Evolutionary conservation across 1,140 invertebrate genomes (phyloP).

Genomic region (Caerostris extrusa): DNA sequence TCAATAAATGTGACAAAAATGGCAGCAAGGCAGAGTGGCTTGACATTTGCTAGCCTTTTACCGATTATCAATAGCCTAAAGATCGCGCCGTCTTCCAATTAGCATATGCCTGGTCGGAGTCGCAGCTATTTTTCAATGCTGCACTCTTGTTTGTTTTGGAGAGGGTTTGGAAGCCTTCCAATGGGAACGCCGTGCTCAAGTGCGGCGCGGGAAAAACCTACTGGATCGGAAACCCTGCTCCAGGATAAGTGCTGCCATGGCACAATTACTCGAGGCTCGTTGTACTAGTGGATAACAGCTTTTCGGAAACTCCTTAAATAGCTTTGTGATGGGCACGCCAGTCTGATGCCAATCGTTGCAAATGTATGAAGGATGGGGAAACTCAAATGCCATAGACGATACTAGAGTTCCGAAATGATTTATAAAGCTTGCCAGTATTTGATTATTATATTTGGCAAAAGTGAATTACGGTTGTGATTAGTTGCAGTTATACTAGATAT

Average conservation of each 20-base stretch:
- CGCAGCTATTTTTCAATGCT: slow-evolving; percentile 19
- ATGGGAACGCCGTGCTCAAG: background rate
- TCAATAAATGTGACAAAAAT: background rate
- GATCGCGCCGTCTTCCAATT: slow-evolving; percentile 6
- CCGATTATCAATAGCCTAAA: slow-evolving; percentile 41
- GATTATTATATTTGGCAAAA: no score
- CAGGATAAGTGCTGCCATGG: background rate
- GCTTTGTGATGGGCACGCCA: no score
- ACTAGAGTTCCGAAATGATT: no score
- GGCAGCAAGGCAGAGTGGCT: background rate
- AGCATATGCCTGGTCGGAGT: slow-evolving; percentile 24
- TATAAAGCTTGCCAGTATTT: no score
- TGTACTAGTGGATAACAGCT: no score
- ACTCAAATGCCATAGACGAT: no score
- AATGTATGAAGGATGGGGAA: no score
- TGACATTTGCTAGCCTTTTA: background rate
- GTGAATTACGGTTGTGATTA: no score
- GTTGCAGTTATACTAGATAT: no score
- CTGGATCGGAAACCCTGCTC: background rate
- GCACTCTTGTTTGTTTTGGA: slow-evolving; percentile 4
- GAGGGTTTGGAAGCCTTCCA: background rate
- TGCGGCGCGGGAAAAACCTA: background rate
- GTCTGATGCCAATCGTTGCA: no score
- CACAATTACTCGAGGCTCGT: no score
- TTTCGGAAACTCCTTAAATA: no score